Base-by-base conservation (phyloP, 2,797 vertebrate species). In the Darevskia mixta region DNA sequence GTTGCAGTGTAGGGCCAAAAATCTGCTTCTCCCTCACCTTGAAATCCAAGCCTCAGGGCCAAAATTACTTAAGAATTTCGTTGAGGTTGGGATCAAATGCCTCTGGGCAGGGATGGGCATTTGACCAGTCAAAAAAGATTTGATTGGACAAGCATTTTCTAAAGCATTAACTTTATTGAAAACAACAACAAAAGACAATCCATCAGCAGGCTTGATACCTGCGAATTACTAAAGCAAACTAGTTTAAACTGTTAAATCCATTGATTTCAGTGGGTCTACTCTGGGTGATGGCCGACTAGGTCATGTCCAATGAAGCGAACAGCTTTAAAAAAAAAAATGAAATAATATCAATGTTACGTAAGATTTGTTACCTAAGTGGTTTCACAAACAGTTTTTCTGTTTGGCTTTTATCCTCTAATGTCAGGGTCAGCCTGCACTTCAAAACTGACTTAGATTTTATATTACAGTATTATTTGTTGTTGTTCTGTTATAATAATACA, bases 31-130 rank as follows among this genome's bases (percentile, higher is more conserved):
- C 23, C 0, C 0, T 45, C 0, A 10, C 41, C 27, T 11, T 58
- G 61, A 49, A 81, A 67, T 67, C 45, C 71, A 8, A 27, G 5
- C 2, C 1, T 2, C 0, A 35, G 0, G 3, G 0, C 6, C 4
- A 35, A 29, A 3, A 38, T 38, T 29, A 6, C 49, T 38, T n/a
- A 11, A 61, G 1, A 0, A 17, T 67, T 29, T 79, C 11, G 20
- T 18, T 82, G 15, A 3, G 15, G 0, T 4, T 17, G 38, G 6
- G 43, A 76, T 23, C 27, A 7, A 5, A 10, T n/a, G 3, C 29
- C 18, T 1, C 3, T 66, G 25, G 18, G 35, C 4, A 1, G 32
- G 35, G 13, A 8, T 58, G 45, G 69, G 8, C 20, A 5, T 73
- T 27, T 35, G 20, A 8, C 3, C 25, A 18, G 13, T 38, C 32